Evolutionary conservation across 2,113 vertebrate genomes (phyloP), one percentile per base, ranked within the genome.

Genomic region (Xenopus tropicalis): DNA sequence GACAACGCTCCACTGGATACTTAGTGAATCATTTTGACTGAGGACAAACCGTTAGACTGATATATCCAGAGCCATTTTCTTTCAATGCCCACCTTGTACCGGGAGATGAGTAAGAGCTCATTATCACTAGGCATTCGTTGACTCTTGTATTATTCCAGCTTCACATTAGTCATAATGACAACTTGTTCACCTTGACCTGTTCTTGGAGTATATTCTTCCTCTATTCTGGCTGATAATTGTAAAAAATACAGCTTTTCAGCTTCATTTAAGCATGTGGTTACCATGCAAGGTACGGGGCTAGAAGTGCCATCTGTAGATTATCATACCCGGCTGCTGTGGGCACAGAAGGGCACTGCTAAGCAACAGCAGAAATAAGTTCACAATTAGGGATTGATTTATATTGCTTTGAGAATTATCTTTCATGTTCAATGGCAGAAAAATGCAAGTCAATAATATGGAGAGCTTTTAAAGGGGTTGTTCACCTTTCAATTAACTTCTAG

Each of bases 81-180:
- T 54, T 54, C 7, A 54, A 54, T 54, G 52, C n/a, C 14, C n/a
- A 4, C 52, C 9, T 54, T 54, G 52, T 10, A 54, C 52, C 52
- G n/a, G 10, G 16, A 2, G 52, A 54, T 17, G 52, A 54, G 52
- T 54, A 54, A 54, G 19, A 54, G 1, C 52, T n/a, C 52, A 54
- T 54, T 54, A 54, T 54, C 52, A 54, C 8, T n/a, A 17, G 52
- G 52, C 19, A 54, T 54, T 54, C n/a, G 52, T 54, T 17, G 52
- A 54, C 52, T 48, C 52, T 19, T 54, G 52, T 54, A 54, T 54
- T 54, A 54, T 54, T n/a, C 17, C 1, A 54, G 52, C 52, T 17
- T n/a, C 52, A n/a, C 52, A 54, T 54, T 54, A 54, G 52, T 54
- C 52, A 54, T 54, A 54, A n/a, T n/a, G 19, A 54, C 17, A 54